Evolutionary conservation across 1,140 invertebrate genomes (phyloP), one percentile per base, ranked within the genome.

Genomic region (Drosophila neocordata): DNA sequence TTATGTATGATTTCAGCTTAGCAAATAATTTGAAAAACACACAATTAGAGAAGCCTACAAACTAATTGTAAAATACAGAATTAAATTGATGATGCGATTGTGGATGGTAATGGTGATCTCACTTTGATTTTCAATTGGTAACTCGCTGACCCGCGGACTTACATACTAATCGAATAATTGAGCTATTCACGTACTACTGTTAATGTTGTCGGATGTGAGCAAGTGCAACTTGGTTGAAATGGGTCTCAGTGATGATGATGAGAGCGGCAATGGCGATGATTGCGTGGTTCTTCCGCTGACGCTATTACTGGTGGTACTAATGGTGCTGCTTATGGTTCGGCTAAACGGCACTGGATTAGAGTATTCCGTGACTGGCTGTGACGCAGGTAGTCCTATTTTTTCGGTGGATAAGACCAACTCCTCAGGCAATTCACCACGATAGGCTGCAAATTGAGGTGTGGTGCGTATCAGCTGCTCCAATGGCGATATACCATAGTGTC

Each of bases 391-490:
- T 31, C 51, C 31, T 5, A 71, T n/a, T 24, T 38, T 52, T 13
- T 73, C 76, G 24, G 73, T 90, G 24, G 82, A 65, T 0, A 79
- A 51, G 56, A 90, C 27, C 27, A 31, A 79, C 12, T 92, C 82
- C 20, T 90, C 88, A 13, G 95, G 95, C 8, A 95, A 92, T 82
- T 96, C 95, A 0, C 95, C 96, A 66, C 92, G 93, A 74, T 94
- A 96, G 18, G 94, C 94, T 1, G 93, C 94, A 74, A 95, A 95
- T 79, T 96, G 95, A 4, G 95, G 95, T 2, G 93, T 94, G 69
- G 93, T 94, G 53, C 93, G 93, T 44, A 95, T 89, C 1, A 94
- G 76, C 72, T 94, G 93, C 20, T 93, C 92, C 53, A 93, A 92
- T 64, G 94, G 93, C 0, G 94, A 93, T 6, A 94, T 79, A 27